Evolutionary conservation across 23 tunicate genomes (phyloP), one percentile per base, ranked within the genome.

Genomic region (Corella eumyota): DNA sequence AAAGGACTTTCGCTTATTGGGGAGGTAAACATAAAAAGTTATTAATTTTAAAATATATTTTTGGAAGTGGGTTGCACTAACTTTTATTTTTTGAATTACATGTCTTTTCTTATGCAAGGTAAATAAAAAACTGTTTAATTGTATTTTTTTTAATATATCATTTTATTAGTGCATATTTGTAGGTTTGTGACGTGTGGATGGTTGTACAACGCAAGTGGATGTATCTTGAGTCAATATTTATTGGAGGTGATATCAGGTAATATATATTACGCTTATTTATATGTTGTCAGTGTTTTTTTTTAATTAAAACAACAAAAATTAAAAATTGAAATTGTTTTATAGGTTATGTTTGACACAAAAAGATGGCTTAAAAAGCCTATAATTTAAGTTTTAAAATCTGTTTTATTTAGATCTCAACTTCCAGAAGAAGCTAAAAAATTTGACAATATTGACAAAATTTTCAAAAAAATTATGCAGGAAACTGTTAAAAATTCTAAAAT

Each of bases 161-260:
- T 15, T 66, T 49, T 23, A 30, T 21, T 30, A 20, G 25, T 58
- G 9, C 44, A 6, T 38, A 6, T 15, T 37, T 62, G n/a, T 58
- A 88, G 96, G 97, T 90, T 13, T 80, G 90, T 64, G 97, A 90
- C 50, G 74, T 90, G 45, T 90, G 97, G 97, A 90, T 90, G 91
- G 84, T 75, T 3, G 97, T 90, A 17, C 97, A 90, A 38, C 45
- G 97, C 25, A 90, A 90, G 58, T 90, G 97, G 97, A 90, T 90
- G 97, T 90, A 90, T 64, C 64, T 90, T 5, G 97, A 90, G 61
- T 90, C 97, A 3, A 90, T 90, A 40, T 90, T 90, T 29, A 90
- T 90, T 59, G 97, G 97, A 50, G 97, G 97, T 0, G 97, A 90
- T 69, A 90, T 90, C 85, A 75, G 96, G 96, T 88, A 36, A 13